Conservation (phyloP, 2,888 invertebrate species). For the Linnaemya vulpina region DNA sequence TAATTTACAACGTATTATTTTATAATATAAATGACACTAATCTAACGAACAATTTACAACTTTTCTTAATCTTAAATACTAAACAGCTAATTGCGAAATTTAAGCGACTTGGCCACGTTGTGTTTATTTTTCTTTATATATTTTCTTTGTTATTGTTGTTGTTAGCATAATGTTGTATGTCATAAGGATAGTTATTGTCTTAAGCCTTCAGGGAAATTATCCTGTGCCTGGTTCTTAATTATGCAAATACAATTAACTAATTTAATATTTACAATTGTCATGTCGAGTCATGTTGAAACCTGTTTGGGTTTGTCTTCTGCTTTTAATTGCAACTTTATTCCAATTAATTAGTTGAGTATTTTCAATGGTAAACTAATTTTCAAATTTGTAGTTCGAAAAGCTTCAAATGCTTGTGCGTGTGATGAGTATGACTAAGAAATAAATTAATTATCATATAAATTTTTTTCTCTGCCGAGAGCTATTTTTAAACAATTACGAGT, state of each 20-base stretch:
- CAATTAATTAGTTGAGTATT: slow-evolving; percentile 52
- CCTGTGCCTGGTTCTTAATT: slow-evolving; percentile 10
- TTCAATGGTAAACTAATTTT: slow-evolving; percentile 18
- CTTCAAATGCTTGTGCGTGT: background rate
- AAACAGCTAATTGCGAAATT: no score
- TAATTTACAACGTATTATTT: no score
- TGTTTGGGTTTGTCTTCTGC: background rate
- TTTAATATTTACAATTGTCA: slow-evolving; percentile 27
- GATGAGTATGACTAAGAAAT: slow-evolving; percentile 13
- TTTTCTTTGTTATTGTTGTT: no score
- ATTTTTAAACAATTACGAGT: slow-evolving; percentile 15
- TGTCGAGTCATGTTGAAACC: slow-evolving; percentile 17
- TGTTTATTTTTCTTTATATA: no score
- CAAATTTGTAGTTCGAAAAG: background rate
- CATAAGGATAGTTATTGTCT: background rate
- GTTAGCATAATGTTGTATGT: no score
- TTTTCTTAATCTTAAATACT: no score
- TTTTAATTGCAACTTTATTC: slow-evolving; percentile 30
- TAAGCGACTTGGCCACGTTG: no score
- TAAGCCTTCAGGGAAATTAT: slow-evolving; percentile 35
- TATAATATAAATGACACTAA: no score
- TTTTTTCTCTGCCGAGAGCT: slow-evolving; percentile 16
- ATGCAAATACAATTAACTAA: slow-evolving; percentile 15
- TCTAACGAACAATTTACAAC: no score
- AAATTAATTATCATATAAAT: slow-evolving; percentile 24